phyloP scores from a whole-genome alignment of 2,888 invertebrate species.

The Apamea epomidion region DNA sequence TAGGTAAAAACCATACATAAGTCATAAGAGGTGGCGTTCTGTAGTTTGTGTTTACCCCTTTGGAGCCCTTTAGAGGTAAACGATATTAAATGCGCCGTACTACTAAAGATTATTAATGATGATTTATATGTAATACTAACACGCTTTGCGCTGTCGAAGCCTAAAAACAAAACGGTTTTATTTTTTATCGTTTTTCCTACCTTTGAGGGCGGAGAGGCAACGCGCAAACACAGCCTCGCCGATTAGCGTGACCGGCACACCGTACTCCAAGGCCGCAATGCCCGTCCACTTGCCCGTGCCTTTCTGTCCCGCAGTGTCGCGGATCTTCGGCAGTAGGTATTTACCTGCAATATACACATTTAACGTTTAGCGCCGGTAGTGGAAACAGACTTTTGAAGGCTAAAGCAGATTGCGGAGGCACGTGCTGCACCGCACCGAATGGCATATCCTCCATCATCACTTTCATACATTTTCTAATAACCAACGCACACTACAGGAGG shows the following conservation, averaged over 20 bases:
- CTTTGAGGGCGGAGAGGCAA: conserved; percentile 97
- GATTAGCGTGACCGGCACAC: conserved; percentile 99
- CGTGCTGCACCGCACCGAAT: background rate
- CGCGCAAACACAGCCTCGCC: conserved; percentile 99
- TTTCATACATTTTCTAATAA: background rate
- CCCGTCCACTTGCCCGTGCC: conserved; percentile 99
- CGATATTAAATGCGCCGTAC: background rate
- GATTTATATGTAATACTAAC: background rate
- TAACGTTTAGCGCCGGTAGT: background rate
- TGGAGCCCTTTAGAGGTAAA: background rate
- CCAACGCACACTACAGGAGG: background rate
- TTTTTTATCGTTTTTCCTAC: conserved; percentile 67
- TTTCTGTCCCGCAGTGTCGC: conserved; percentile 99
- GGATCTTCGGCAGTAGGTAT: conserved; percentile 96
- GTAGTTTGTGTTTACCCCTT: background rate
- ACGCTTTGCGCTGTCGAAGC: background rate
- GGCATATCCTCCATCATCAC: background rate
- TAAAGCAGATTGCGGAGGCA: background rate
- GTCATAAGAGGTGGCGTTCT: background rate
- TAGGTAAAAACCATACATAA: background rate
- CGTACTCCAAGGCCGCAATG: conserved; percentile 98
- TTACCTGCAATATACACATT: conserved; percentile 85
- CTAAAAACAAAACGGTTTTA: background rate
- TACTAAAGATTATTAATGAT: background rate
- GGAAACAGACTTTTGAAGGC: background rate